Percentiles rank a stretch among this genome's conserved stretches.
phyloP scores from a whole-genome alignment of 2,113 vertebrate genomes.

The Rhizomys pruinosus region DNA sequence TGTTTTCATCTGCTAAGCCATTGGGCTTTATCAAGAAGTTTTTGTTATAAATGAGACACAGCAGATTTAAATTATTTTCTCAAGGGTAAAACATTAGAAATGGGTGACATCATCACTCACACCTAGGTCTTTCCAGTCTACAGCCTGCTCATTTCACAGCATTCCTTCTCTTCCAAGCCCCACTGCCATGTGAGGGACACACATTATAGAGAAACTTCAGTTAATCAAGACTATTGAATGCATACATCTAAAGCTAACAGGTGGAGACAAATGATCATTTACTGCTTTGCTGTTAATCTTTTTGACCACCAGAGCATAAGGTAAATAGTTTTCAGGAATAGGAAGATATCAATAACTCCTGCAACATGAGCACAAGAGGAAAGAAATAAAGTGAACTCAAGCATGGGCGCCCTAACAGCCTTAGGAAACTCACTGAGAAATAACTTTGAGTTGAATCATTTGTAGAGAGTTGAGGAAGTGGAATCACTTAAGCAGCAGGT shows the following conservation, averaged over 20 bases:
- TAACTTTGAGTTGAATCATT: background rate
- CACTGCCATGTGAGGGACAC: background rate
- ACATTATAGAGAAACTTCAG: background rate
- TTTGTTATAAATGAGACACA: background rate
- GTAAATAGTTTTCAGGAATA: slow-evolving; percentile 24
- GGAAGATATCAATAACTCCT: background rate
- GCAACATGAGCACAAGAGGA: background rate
- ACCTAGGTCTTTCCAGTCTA: background rate
- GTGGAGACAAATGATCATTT: background rate
- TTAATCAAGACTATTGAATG: slow-evolving; percentile 3
- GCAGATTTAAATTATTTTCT: slow-evolving; percentile 24
- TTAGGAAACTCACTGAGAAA: background rate
- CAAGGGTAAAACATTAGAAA: background rate
- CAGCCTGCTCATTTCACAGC: background rate
- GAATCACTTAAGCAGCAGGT: background rate
- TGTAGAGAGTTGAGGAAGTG: background rate
- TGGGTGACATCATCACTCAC: background rate
- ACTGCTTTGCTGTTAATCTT: background rate
- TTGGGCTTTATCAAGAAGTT: background rate
- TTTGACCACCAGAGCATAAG: background rate
- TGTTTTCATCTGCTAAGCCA: background rate
- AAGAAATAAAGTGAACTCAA: background rate
- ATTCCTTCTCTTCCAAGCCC: background rate
- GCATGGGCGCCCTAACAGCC: background rate
- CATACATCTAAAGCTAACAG: background rate